These are phyloP conservation scores for Sepiola atlantica DNA, from an alignment of 2,888 invertebrate species.

Conservation along the genomic window DNA sequence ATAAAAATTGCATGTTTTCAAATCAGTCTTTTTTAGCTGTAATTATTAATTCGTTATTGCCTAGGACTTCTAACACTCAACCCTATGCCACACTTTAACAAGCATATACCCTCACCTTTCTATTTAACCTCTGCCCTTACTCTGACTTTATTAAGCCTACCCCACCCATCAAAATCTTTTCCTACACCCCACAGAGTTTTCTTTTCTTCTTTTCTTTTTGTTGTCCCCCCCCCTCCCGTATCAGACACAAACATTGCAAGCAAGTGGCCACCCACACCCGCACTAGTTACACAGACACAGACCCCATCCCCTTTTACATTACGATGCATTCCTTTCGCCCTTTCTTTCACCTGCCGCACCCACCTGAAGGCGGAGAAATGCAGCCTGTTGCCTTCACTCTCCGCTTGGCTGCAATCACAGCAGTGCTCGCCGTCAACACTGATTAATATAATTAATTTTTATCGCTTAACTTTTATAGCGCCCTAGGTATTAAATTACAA, in stretches of 20 bases:
- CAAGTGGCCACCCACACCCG: not conserved
- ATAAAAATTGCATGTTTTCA: not conserved
- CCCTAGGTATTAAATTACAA: not conserved
- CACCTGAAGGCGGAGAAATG: not conserved
- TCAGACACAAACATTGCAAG: not conserved
- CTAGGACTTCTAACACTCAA: not conserved
- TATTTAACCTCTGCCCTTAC: not conserved
- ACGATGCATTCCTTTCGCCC: not conserved
- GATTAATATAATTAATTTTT: slow-evolving; percentile 18
- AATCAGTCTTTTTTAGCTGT: not conserved
- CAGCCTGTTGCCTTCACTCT: not conserved
- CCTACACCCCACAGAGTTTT: not conserved
- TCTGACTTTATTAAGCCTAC: not conserved
- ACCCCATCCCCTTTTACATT: not conserved
- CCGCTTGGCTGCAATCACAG: not conserved
- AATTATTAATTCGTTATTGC: not conserved
- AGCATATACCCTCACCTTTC: not conserved
- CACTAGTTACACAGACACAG: not conserved
- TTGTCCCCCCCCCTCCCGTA: not conserved
- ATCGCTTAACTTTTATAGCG: not conserved
- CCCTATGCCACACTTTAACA: not conserved
- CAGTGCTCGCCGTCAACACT: not conserved
- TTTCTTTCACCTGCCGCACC: not conserved
- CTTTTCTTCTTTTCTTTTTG: not conserved
- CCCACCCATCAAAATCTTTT: not conserved